These are phyloP conservation scores for Hemibagrus wyckioides DNA, from an alignment of 2,113 vertebrate species.

Conservation along the genomic window DNA sequence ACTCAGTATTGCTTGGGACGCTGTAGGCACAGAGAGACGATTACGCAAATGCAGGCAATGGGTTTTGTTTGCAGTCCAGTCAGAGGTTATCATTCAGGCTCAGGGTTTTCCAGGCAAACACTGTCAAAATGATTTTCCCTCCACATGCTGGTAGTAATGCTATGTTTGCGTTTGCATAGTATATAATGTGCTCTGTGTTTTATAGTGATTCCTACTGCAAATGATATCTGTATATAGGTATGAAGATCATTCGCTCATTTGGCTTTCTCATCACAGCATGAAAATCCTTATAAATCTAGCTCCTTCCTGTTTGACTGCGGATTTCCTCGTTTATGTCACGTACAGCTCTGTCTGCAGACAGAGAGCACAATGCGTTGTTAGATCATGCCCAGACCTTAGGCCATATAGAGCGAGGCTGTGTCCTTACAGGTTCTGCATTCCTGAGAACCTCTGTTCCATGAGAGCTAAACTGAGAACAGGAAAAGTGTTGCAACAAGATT, in stretches of 20 bases:
- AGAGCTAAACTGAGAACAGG: not conserved
- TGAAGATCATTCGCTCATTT: not conserved
- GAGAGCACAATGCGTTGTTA: conserved; percentile 6
- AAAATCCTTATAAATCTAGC: not conserved
- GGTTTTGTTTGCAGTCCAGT: conserved; percentile 22
- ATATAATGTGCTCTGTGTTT: not conserved
- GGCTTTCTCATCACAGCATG: not conserved
- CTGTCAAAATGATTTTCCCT: not conserved
- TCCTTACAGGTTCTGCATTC: conserved; percentile 30
- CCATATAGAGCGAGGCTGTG: not conserved
- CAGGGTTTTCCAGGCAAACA: conserved; percentile 12
- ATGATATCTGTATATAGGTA: not conserved
- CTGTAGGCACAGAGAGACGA: not conserved
- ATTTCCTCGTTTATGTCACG: conserved; percentile 7
- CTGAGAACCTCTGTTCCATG: not conserved
- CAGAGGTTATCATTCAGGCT: conserved; percentile 31
- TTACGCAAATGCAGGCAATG: not conserved
- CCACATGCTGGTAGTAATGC: not conserved
- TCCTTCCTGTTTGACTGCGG: not conserved
- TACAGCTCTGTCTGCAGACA: not conserved
- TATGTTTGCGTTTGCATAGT: not conserved
- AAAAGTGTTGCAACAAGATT: not conserved
- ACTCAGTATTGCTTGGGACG: not conserved
- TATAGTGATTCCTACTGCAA: not conserved
- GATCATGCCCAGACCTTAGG: conserved; percentile 5